Evolutionary conservation across 2,888 invertebrate genomes (phyloP).

Genomic region (Tenthredo distinguenda): DNA sequence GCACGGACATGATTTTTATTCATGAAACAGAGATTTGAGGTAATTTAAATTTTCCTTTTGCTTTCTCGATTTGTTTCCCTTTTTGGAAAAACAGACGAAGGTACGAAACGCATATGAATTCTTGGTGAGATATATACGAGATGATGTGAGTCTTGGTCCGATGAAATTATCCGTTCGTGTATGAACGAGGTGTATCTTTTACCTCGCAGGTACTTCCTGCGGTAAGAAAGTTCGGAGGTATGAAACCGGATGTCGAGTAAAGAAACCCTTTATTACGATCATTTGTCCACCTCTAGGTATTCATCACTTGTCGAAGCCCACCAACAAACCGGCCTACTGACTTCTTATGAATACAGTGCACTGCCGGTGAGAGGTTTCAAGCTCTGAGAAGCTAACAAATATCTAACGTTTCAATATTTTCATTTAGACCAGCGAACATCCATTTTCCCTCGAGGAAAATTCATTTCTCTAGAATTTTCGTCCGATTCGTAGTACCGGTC

Average conservation of each 20-base stretch:
- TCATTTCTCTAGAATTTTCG: background rate
- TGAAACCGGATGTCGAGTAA: slow-evolving; percentile 46
- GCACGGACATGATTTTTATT: background rate
- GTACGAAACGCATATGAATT: background rate
- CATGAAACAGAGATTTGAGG: background rate
- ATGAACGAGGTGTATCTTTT: slow-evolving; percentile 27
- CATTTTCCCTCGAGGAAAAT: background rate
- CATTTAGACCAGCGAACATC: background rate
- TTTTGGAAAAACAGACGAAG: background rate
- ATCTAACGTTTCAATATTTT: slow-evolving; percentile 32
- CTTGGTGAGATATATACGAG: background rate
- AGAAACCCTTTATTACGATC: slow-evolving; percentile 49
- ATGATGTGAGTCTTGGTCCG: background rate
- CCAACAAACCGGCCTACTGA: slow-evolving; percentile 43
- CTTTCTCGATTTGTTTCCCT: background rate
- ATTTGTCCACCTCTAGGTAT: slow-evolving; percentile 39
- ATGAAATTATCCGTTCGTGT: slow-evolving; percentile 41
- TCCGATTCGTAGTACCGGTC: background rate
- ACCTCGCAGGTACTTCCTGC: slow-evolving; percentile 31
- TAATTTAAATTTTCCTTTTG: background rate
- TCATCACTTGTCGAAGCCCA: slow-evolving; percentile 49
- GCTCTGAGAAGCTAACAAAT: background rate
- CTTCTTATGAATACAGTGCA: slow-evolving; percentile 30
- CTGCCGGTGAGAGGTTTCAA: slow-evolving; percentile 17
- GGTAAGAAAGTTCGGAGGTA: slow-evolving; percentile 19